Percentiles rank a stretch among this genome's conserved stretches.
phyloP scores from a whole-genome alignment of 2,888 invertebrate genomes.

The Eudemis profundana region DNA sequence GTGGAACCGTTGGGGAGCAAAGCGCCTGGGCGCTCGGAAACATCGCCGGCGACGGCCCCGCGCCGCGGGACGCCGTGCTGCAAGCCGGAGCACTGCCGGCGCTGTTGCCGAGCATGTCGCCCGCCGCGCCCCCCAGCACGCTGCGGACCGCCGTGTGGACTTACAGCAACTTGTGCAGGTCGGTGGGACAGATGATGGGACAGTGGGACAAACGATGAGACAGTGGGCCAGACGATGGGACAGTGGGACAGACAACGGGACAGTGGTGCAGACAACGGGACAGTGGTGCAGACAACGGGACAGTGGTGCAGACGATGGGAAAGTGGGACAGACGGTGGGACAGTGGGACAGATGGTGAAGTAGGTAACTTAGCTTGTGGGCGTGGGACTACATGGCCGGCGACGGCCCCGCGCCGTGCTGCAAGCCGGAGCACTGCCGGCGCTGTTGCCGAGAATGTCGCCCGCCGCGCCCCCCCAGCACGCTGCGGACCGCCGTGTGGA shows the following conservation, averaged over 20 bases:
- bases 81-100: conserved; percentile 88
- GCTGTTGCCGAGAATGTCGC: neutral
- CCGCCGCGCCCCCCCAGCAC: neutral
- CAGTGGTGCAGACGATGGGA: too few relatives aligned
- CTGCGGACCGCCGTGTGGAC: conserved; percentile 96
- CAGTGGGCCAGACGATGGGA: too few relatives aligned
- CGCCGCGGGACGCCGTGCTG: conserved; percentile 93
- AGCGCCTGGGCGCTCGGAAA: conserved; percentile 99
- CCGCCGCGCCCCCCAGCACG: conserved; percentile 83
- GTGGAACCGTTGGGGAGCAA: conserved; percentile 94
- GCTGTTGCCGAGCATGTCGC: conserved; percentile 86
- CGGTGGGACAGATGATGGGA: neutral
- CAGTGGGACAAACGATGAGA: too few relatives aligned
- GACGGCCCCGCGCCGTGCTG: conserved; percentile 92
- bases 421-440: conserved; percentile 88
- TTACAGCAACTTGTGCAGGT: conserved; percentile 94
- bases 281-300: conserved; percentile 79
- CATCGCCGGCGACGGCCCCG: conserved; percentile 96
- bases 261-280: too few relatives aligned
- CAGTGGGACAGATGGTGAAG: too few relatives aligned
- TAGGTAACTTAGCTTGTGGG: too few relatives aligned
- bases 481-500: neutral
- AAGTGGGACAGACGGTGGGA: too few relatives aligned
- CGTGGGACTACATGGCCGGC: too few relatives aligned
- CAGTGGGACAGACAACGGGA: too few relatives aligned